Conservation (phyloP, 2,797 vertebrate genomes). For the Ctenopoma kingsleyae region DNA sequence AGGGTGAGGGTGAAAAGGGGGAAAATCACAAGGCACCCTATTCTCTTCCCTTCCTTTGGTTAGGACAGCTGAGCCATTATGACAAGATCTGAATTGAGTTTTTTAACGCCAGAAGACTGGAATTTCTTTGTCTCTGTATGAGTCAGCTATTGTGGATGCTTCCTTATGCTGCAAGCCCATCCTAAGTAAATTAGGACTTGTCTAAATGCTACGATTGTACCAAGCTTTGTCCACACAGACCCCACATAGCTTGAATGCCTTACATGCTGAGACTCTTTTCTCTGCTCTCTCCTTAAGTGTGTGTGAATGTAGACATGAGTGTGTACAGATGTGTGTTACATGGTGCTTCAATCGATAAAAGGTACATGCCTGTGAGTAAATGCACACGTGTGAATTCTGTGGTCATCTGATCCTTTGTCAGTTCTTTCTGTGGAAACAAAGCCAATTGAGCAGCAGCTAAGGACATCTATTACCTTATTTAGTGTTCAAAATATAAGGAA, state of each 20-base stretch:
- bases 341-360: constrained; percentile 69
- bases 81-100: constrained; percentile 94
- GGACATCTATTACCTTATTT: constrained; percentile 51
- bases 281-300: constrained; percentile 45
- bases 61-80: constrained; percentile 98
- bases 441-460: constrained; percentile 59
- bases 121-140: constrained; percentile 94
- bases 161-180: constrained; percentile 89
- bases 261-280: constrained; percentile 69
- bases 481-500: constrained; percentile 40
- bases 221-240: constrained; percentile 77
- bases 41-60: constrained; percentile 95
- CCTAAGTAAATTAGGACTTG: constrained; percentile 91
- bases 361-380: constrained; percentile 68
- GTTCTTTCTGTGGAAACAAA: constrained; percentile 60
- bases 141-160: constrained; percentile 91
- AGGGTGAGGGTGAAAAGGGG: constrained; percentile 79
- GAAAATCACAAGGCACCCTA: constrained; percentile 96
- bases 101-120: constrained; percentile 90
- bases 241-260: constrained; percentile 82
- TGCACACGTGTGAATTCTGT: constrained; percentile 55
- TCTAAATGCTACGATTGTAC: constrained; percentile 92
- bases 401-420: constrained; percentile 67
- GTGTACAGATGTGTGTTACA: constrained; percentile 55
- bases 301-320: constrained; percentile 50